These are phyloP conservation scores for Regulus satrapa DNA, from an alignment of 2,113 vertebrate species.

Conservation along the genomic window DNA sequence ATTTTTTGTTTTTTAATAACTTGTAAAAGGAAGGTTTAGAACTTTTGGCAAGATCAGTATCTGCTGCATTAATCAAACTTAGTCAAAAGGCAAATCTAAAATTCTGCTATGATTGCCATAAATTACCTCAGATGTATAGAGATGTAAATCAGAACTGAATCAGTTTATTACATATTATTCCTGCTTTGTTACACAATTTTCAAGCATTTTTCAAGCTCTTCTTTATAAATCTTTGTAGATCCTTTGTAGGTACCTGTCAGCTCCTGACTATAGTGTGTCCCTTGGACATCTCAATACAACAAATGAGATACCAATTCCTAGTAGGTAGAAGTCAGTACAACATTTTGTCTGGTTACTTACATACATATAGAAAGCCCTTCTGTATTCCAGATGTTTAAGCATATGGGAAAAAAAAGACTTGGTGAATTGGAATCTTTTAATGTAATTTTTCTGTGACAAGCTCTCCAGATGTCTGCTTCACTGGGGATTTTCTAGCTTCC, in stretches of 20 bases:
- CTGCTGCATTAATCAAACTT: background rate
- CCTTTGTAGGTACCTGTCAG: background rate
- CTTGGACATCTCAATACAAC: background rate
- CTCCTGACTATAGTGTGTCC: background rate
- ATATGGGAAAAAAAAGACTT: slow-evolving; percentile 53
- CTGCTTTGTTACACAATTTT: background rate
- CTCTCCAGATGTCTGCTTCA: background rate
- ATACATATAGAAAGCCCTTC: background rate
- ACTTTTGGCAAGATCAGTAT: background rate
- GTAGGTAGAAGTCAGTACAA: background rate
- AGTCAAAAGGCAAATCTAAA: background rate
- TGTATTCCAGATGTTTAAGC: slow-evolving; percentile 55
- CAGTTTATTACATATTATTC: background rate
- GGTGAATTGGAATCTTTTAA: slow-evolving; percentile 28
- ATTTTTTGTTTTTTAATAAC: background rate
- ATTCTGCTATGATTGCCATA: background rate
- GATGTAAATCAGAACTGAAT: background rate
- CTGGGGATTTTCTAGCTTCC: slow-evolving; percentile 33
- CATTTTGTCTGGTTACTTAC: background rate
- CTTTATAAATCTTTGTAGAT: background rate
- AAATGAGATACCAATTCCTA: background rate
- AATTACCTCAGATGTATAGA: background rate
- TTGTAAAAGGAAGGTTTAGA: background rate
- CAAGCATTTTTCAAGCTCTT: background rate
- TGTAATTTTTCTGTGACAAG: slow-evolving; percentile 47